Base-by-base conservation (phyloP, 2,888 invertebrate species). In the Mesoligia furuncula region DNA sequence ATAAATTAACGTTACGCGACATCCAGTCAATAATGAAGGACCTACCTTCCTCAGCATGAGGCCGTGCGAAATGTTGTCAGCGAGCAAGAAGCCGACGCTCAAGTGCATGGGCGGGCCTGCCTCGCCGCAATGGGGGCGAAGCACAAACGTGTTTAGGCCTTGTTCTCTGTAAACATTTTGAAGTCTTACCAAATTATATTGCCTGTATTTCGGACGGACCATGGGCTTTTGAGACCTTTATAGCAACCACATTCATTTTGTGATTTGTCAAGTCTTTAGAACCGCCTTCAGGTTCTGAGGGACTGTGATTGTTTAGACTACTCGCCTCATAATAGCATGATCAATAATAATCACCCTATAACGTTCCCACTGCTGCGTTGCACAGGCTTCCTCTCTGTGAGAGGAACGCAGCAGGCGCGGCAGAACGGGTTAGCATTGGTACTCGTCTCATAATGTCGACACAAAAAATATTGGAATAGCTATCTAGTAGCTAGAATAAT, bases 1-100 rank as follows among this genome's bases (percentile, higher is more conserved):
- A 45, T 45, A 75, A 61, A n/a, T 31, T 54, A n/a, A 61, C 73
- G 36, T 17, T 74, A 59, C 17, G 48, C 17, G 67, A 24, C 13
- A 31, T 48, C 36, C 36, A 36, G 15, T 36, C 54, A 42, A 42
- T 42, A 8, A 13, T 57, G 1, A 17, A 39, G 27, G 17, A 20
- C 75, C 59, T 88, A 98, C 98, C 98, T 99, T 99, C 90, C 99
- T 97, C 65, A 99, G 97, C 77, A 99, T 95, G 79, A 99, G 97
- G 20, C 99, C 99, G 94, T 99, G 99, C 0, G 99, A 99, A 92
- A 99, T 99, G 95, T 99, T 99, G 95, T 99, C 99, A 0, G 99
- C 99, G 93, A 99, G 97, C 97, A 99, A 98, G 95, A 99, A 99
- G 15, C 99, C 99, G 89, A 99, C 99, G 0, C 99, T 98, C 77